phyloP scores from a whole-genome alignment of 1,140 invertebrate genomes.

The Cecropterus lyciades region DNA sequence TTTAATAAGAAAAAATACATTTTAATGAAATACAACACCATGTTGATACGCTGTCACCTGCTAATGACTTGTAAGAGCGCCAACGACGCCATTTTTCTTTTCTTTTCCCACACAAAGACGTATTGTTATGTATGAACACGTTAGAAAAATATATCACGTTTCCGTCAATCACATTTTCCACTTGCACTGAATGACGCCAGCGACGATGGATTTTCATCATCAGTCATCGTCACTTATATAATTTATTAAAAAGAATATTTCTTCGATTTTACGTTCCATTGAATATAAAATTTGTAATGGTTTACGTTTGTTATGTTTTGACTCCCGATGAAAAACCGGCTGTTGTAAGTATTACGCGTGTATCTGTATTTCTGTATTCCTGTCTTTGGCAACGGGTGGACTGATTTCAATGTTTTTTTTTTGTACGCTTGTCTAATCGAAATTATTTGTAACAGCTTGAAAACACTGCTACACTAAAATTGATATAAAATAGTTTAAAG shows the following conservation, averaged over 20 bases:
- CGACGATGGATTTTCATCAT: background rate
- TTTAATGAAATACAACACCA: background rate
- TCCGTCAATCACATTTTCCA: background rate
- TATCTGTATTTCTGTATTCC: no score
- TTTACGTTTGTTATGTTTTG: no score
- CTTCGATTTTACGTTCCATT: background rate
- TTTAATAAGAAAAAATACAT: background rate
- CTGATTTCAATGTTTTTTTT: no score
- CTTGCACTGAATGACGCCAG: background rate
- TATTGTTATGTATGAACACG: background rate
- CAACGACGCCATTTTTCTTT: slow-evolving; percentile 4
- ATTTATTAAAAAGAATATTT: slow-evolving; percentile 2
- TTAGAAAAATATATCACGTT: background rate
- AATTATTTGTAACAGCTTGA: no score
- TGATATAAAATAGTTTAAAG: no score
- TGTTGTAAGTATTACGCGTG: no score
- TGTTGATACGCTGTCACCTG: background rate
- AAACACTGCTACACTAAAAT: no score
- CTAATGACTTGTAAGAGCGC: slow-evolving; percentile 3
- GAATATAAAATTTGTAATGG: background rate
- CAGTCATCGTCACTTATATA: background rate
- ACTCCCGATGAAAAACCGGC: no score
- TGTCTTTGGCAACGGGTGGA: no score
- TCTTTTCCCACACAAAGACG: background rate
- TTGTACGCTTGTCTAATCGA: no score